Conservation (phyloP, 1,140 invertebrate species). For the Saxidomus purpurata region DNA sequence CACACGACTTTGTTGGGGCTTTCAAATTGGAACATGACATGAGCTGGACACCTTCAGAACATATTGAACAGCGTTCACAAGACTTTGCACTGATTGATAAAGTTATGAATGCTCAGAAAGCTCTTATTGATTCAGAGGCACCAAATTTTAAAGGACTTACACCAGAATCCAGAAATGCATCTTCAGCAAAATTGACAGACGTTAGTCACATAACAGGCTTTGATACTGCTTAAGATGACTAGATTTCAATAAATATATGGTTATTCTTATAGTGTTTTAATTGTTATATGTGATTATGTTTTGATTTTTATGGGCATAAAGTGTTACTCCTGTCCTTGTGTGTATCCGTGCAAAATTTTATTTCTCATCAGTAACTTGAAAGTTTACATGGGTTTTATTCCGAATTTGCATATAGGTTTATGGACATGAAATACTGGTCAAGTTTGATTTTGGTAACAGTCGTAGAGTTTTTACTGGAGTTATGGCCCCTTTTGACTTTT, state of each 20-base stretch:
- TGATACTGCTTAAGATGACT: background rate
- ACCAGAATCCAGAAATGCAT: conserved; percentile 47
- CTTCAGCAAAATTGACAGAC: conserved; percentile 43
- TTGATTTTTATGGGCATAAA: no score
- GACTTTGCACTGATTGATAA: conserved; percentile 83
- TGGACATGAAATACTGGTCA: no score
- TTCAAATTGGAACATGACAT: conserved; percentile 90
- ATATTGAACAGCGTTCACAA: conserved; percentile 76
- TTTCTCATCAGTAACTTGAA: no score
- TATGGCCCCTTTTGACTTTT: no score
- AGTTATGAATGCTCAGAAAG: conserved; percentile 80
- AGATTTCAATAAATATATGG: background rate
- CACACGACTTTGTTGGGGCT: conserved; percentile 90
- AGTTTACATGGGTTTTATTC: no score
- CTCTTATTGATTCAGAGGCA: conserved; percentile 74
- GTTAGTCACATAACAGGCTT: conserved; percentile 16
- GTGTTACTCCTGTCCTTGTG: no score
- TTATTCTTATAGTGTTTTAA: background rate
- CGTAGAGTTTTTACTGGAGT: no score
- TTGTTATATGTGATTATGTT: no score
- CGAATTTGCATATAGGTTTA: no score
- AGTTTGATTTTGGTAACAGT: no score
- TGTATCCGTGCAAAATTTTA: no score
- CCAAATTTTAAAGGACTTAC: conserved; percentile 63
- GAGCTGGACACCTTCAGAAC: conserved; percentile 89